Evolutionary conservation across 2,797 vertebrate genomes (phyloP).

Genomic region (Danio kyathit): DNA sequence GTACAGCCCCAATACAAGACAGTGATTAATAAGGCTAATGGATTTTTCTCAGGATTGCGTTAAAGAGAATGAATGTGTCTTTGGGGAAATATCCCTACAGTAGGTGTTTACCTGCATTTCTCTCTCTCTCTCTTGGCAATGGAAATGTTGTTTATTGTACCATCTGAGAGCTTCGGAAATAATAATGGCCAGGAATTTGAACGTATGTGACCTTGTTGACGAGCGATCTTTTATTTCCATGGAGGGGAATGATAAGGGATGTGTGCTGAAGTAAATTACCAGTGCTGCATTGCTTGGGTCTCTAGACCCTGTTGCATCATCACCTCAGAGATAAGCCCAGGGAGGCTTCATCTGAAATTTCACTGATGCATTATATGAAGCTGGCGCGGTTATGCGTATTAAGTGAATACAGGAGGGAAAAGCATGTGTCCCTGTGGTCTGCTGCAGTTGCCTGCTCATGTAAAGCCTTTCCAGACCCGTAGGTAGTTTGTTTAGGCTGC

Average conservation of each 20-base stretch:
- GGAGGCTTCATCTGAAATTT: conserved; percentile 27
- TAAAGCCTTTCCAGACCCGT: neutral
- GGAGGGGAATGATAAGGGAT: conserved; percentile 38
- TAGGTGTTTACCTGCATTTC: neutral
- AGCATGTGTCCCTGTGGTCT: conserved; percentile 9
- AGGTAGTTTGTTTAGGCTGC: neutral
- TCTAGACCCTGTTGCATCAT: conserved; percentile 36
- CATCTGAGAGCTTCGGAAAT: conserved; percentile 17
- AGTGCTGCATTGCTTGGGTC: conserved; percentile 8
- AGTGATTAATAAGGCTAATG: conserved; percentile 39
- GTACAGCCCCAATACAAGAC: conserved; percentile 22
- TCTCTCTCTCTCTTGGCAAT: neutral
- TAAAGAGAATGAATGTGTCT: conserved; percentile 29
- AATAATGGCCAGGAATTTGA: conserved; percentile 11
- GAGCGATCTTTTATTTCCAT: conserved; percentile 30
- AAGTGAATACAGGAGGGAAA: conserved; percentile 24
- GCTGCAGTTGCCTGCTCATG: neutral
- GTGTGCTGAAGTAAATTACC: conserved; percentile 26
- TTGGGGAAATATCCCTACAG: conserved; percentile 11
- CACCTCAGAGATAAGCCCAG: conserved; percentile 27
- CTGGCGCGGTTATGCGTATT: neutral
- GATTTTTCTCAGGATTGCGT: conserved; percentile 21
- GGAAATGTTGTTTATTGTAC: conserved; percentile 18
- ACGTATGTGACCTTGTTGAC: conserved; percentile 8
- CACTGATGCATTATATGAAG: conserved; percentile 36